Conservation (phyloP, 2,797 vertebrate species). For the Cynopterus sphinx region DNA sequence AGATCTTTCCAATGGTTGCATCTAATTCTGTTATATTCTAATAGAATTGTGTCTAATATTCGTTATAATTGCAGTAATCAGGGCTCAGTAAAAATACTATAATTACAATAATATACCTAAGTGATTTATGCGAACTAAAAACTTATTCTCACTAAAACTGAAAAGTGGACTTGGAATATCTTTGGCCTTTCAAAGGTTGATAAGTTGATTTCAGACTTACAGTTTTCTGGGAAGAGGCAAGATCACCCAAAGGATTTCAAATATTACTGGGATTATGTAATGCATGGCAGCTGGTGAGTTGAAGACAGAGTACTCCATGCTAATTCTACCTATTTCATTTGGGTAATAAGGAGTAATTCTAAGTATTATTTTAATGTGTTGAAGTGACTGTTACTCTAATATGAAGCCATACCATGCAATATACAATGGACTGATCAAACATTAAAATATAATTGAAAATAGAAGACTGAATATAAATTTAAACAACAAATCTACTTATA, state of each 20-base stretch:
- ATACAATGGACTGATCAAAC: neutral
- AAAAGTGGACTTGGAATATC: slow-evolving; percentile 22
- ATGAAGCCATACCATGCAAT: neutral
- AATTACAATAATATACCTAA: neutral
- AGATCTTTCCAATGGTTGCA: neutral
- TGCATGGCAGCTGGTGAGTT: neutral
- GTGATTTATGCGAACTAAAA: neutral
- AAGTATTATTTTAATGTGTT: slow-evolving; percentile 47
- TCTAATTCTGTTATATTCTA: neutral
- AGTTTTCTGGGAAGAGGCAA: slow-evolving; percentile 45
- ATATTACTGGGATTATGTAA: slow-evolving; percentile 50
- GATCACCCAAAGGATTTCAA: slow-evolving; percentile 60
- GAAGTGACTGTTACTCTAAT: neutral
- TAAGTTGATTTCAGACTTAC: slow-evolving; percentile 56
- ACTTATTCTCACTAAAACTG: neutral
- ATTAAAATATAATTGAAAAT: slow-evolving; percentile 39
- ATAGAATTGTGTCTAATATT: slow-evolving; percentile 12
- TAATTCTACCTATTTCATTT: slow-evolving; percentile 33
- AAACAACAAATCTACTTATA: neutral
- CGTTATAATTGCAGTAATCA: neutral
- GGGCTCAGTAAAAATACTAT: neutral
- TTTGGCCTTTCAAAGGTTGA: slow-evolving; percentile 26
- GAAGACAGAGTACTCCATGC: neutral
- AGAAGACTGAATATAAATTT: neutral
- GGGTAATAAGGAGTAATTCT: slow-evolving; percentile 30